Conservation (phyloP, 2,888 invertebrate genomes). For the Resseliella maxima region DNA sequence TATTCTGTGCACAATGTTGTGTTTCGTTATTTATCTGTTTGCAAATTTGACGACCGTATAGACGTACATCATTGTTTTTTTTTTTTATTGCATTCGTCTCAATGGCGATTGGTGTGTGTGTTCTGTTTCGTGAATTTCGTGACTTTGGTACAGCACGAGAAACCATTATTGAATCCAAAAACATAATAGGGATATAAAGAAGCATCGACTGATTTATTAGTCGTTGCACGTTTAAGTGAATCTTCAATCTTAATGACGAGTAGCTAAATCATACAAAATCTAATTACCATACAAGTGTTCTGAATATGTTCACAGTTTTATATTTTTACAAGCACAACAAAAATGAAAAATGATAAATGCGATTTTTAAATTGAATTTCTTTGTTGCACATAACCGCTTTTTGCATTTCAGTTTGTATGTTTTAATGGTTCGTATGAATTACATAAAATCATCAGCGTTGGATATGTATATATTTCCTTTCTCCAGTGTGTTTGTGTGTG, state of each 20-base stretch:
- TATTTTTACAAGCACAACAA: background rate
- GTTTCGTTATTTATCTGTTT: background rate
- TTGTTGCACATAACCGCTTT: conserved; percentile 10
- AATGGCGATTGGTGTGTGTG: background rate
- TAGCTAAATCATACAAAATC: conserved; percentile 39
- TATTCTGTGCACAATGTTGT: background rate
- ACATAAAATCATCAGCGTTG: too few relatives aligned
- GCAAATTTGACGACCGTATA: conserved; percentile 24
- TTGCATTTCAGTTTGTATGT: background rate
- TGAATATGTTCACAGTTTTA: background rate
- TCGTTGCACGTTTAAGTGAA: conserved; percentile 41
- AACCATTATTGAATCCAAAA: conserved; percentile 17
- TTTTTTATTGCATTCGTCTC: background rate
- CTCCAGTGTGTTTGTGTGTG: too few relatives aligned
- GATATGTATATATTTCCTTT: too few relatives aligned
- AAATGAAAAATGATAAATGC: background rate
- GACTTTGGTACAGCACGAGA: conserved; percentile 45
- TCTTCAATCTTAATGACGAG: conserved; percentile 26
- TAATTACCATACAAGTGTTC: conserved; percentile 44
- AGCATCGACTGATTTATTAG: conserved; percentile 18
- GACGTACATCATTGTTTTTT: background rate
- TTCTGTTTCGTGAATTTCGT: background rate
- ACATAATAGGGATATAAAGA: conserved; percentile 17
- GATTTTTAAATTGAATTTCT: conserved; percentile 26
- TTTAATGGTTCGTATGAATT: too few relatives aligned